Percentiles rank a stretch among this genome's conserved stretches.
Evolutionary conservation across 2,888 invertebrate species (phyloP).

Genomic region (Stramonita haemastoma): DNA sequence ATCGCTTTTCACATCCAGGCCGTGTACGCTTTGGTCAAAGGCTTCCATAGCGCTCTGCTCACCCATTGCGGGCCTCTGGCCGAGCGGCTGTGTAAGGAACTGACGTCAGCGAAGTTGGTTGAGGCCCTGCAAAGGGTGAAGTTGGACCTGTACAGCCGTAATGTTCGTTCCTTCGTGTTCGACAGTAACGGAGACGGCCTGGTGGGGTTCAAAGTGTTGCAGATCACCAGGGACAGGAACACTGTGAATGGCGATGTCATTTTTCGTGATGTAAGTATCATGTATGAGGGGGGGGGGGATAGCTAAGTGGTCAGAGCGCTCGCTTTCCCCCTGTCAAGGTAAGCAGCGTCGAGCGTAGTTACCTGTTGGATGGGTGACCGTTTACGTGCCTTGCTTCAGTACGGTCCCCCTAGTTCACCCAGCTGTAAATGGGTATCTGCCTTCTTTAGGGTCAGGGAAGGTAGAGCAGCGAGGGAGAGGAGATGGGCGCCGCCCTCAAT

Average conservation of each 20-base stretch:
- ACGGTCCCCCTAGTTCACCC: no score
- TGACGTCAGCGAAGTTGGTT: constrained; percentile 13
- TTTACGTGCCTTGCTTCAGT: no score
- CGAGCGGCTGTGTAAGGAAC: background rate
- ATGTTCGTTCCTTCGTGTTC: background rate
- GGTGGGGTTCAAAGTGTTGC: constrained; percentile 31
- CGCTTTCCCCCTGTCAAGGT: no score
- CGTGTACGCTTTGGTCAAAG: constrained; percentile 18
- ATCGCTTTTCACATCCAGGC: constrained; percentile 26
- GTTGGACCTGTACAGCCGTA: constrained; percentile 26
- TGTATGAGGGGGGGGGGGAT: no score
- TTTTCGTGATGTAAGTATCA: constrained; percentile 11
- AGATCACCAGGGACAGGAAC: background rate
- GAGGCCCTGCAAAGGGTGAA: background rate
- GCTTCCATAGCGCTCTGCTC: background rate
- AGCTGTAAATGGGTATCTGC: no score
- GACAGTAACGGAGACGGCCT: constrained; percentile 35
- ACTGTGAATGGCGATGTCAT: background rate
- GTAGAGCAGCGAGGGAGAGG: no score
- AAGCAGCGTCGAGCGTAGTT: no score
- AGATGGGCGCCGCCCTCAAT: no score
- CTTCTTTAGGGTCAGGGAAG: no score
- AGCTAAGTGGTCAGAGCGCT: no score
- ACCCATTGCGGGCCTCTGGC: background rate
- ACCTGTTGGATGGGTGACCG: no score